Percentiles rank a stretch among this genome's conserved stretches.
Conservation (phyloP, 2,888 invertebrate species). For the Liposcelis brunnea region DNA sequence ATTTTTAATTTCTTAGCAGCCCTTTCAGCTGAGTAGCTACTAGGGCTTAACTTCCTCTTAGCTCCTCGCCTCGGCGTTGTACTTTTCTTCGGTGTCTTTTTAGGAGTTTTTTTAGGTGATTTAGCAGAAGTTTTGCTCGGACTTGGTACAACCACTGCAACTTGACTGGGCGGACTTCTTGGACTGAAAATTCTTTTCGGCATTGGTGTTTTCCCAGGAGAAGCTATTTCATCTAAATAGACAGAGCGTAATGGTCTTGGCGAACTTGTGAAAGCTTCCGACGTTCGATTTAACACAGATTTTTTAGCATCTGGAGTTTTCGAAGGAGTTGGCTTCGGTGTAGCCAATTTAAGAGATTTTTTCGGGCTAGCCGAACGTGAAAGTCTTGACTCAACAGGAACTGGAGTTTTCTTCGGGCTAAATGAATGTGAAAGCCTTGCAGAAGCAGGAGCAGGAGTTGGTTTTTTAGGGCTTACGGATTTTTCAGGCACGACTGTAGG, state of each 20-base stretch:
- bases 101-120: neutral
- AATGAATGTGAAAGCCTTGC: neutral
- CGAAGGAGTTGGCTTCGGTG: neutral
- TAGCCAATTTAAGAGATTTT: neutral
- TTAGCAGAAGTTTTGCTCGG: neutral
- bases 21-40: no score
- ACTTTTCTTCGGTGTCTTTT: neutral
- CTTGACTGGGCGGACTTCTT: neutral
- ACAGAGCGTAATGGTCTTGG: no score
- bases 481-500: no score
- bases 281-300: neutral
- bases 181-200: no score
- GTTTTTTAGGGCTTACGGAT: no score
- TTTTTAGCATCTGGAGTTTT: neutral
- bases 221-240: no score
- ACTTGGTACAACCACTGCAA: neutral
- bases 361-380: neutral
- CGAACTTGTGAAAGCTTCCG: neutral
- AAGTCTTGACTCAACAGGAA: neutral
- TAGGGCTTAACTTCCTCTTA: no score
- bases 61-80: neutral
- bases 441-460: no score
- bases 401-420: no score
- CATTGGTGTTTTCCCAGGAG: neutral
- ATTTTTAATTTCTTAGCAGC: no score